Base-by-base conservation (phyloP, 2,888 invertebrate genomes). In the Polydrusus tereticollis region DNA sequence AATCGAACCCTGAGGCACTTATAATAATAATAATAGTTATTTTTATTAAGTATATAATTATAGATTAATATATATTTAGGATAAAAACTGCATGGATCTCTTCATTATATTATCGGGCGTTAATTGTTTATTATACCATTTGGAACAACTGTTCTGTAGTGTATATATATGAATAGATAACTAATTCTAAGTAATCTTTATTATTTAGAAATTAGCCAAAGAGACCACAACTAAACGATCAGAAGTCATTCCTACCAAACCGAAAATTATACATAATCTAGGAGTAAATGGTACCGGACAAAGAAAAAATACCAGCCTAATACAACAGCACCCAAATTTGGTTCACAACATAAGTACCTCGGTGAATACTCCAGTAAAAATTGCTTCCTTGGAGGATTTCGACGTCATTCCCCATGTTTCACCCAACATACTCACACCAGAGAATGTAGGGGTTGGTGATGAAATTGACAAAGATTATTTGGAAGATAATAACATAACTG, bases 231-330 rank as follows among this genome's bases (percentile, higher is more conserved):
- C 38, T 3, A 41, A 58, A 38, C 0, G 21, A 38, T 21, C 21
- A 6, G 23, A 58, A 20, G 38, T 8, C 10, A 6, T 36, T 12
- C 45, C 36, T 1, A 50, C 16, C 18, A n/a, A 36, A 47, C 29
- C n/a, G 10, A 20, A 20, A 59, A 8, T 12, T 4, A 6, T 8
- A 7, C 81, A 79, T 62, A 82, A 82, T 72, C 80, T 88, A 47
- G 88, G 88, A 2, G 85, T 82, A 43, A 88, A 89, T 78, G 88
- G 88, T 0, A 82, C 87, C 2, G 88, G 88, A 8, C 86, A 86
- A 43, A 80, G 80, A 41, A 67, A 36, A 29, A 78, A 79, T 66
- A 58, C 77, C 10, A 77, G 78, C 1, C 47, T 36, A 14, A 26
- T 66, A 2, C 72, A 66, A 16, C 63, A 72, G 10, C 76, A 67